Evolutionary conservation across 2,113 vertebrate species (phyloP).

Genomic region (Pseudorhombus dupliciocellatus): DNA sequence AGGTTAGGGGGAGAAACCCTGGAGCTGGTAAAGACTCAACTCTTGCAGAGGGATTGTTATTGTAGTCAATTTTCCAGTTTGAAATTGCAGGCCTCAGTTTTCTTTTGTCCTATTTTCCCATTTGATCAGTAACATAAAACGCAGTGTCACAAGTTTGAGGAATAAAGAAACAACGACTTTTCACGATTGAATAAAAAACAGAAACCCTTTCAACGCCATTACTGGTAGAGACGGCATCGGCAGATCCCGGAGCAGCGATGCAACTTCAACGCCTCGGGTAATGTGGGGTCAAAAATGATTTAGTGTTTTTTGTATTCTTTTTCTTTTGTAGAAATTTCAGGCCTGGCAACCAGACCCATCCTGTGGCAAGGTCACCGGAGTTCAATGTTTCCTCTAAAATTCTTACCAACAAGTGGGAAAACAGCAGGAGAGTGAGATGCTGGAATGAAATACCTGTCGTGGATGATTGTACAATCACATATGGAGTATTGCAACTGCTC

Average conservation of each 20-base stretch:
- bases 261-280: conserved; percentile 51
- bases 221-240: conserved; percentile 5
- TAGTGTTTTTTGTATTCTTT: conserved; percentile 51
- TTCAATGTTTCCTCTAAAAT: conserved; percentile 71
- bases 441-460: conserved; percentile 63
- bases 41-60: conserved; percentile 8
- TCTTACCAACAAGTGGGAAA: conserved; percentile 35
- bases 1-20: conserved; percentile 16
- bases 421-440: conserved; percentile 44
- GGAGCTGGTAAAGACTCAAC: conserved; percentile 37
- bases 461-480: conserved; percentile 43
- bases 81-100: conserved; percentile 32
- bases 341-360: conserved; percentile 48
- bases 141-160: conserved; percentile 53
- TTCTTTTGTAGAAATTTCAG: conserved; percentile 49
- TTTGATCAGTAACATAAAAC: conserved; percentile 40
- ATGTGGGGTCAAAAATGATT: conserved; percentile 62
- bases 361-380: conserved; percentile 44
- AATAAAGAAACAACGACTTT: conserved; percentile 30
- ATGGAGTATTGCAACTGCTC: conserved; percentile 61
- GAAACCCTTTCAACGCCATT: conserved; percentile 33
- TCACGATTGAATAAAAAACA: conserved; percentile 14
- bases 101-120: conserved; percentile 47
- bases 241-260: conserved; percentile 63
- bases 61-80: conserved; percentile 35